Conservation (phyloP, 2,888 invertebrate species). For the Oegoconia quadripuncta region DNA sequence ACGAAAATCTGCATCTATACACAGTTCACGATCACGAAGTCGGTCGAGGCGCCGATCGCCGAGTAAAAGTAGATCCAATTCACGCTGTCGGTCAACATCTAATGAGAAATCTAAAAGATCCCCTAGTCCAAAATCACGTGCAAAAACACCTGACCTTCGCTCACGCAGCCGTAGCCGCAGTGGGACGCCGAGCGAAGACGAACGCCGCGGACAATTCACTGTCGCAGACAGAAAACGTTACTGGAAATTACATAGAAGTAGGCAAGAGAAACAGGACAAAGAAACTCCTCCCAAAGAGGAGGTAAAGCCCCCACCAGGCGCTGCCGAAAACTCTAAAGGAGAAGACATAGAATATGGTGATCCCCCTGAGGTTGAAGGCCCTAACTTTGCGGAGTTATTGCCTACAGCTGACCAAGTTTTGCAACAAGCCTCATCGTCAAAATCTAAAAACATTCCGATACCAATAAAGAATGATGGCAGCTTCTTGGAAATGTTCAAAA, state of each 20-base stretch:
- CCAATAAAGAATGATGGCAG: slow-evolving; percentile 94
- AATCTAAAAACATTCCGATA: slow-evolving; percentile 77
- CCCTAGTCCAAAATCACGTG: slow-evolving; percentile 25
- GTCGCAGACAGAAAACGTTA: slow-evolving; percentile 68
- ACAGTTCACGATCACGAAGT: slow-evolving; percentile 44
- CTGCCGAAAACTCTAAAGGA: slow-evolving; percentile 47
- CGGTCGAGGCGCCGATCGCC: slow-evolving; percentile 40
- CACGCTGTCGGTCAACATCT: slow-evolving; percentile 25
- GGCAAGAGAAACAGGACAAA: slow-evolving; percentile 41
- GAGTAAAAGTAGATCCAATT: slow-evolving; percentile 25
- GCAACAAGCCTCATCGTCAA: slow-evolving; percentile 53
- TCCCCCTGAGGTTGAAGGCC: slow-evolving; percentile 69
- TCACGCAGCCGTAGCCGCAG: slow-evolving; percentile 44
- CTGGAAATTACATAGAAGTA: slow-evolving; percentile 62
- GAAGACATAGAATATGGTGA: slow-evolving; percentile 66
- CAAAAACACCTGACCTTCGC: slow-evolving; percentile 38
- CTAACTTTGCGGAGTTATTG: slow-evolving; percentile 63
- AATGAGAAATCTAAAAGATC: slow-evolving; percentile 15
- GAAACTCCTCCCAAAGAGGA: slow-evolving; percentile 56
- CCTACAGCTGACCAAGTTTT: slow-evolving; percentile 45
- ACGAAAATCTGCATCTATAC: slow-evolving; percentile 33
- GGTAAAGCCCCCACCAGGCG: slow-evolving; percentile 63
- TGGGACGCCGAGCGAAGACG: slow-evolving; percentile 56
- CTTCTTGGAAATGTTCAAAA: slow-evolving; percentile 94
- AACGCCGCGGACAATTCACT: slow-evolving; percentile 68